A percentile compares a stretch with the other conserved stretches of the same genome.
Conservation (phyloP, 1,140 invertebrate genomes). For the Aradophagus sp. region DNA sequence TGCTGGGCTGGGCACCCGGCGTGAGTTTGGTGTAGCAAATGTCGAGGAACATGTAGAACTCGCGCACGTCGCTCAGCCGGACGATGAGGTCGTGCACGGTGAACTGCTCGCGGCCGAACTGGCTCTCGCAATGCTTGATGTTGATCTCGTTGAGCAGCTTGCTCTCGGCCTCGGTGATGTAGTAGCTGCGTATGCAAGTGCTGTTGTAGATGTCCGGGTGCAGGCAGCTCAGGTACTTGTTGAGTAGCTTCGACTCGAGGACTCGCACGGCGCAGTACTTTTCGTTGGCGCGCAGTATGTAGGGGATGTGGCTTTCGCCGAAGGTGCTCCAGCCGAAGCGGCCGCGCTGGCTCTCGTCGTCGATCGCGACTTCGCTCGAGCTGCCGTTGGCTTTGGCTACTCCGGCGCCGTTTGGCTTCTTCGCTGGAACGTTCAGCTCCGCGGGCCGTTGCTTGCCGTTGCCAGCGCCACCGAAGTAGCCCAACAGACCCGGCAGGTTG, state of each 20-base stretch:
- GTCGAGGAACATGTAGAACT: constrained; percentile 93
- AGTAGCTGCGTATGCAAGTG: constrained; percentile 93
- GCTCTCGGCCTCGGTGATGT: constrained; percentile 92
- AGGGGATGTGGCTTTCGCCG: constrained; percentile 90
- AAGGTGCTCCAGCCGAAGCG: constrained; percentile 92
- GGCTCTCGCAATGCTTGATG: constrained; percentile 90
- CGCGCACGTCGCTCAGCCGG: constrained; percentile 86
- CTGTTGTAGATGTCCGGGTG: constrained; percentile 90
- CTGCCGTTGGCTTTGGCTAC: constrained; percentile 63
- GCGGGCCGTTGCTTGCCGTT: constrained; percentile 45
- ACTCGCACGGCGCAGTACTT: constrained; percentile 94
- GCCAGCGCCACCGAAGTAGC: constrained; percentile 72
- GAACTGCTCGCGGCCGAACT: constrained; percentile 93
- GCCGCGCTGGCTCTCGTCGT: constrained; percentile 87
- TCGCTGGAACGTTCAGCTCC: constrained; percentile 21
- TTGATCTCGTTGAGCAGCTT: constrained; percentile 95
- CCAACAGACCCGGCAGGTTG: constrained; percentile 76
- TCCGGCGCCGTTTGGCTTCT: constrained; percentile 27
- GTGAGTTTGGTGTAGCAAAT: constrained; percentile 90
- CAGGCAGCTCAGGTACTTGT: constrained; percentile 87
- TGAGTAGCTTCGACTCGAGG: constrained; percentile 90
- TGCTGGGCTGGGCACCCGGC: constrained; percentile 77
- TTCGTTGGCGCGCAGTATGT: constrained; percentile 87
- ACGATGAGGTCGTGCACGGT: constrained; percentile 93
- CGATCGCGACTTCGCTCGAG: constrained; percentile 69